Conservation (phyloP, 2,797 vertebrate genomes). For the Sitta carolinensis region DNA sequence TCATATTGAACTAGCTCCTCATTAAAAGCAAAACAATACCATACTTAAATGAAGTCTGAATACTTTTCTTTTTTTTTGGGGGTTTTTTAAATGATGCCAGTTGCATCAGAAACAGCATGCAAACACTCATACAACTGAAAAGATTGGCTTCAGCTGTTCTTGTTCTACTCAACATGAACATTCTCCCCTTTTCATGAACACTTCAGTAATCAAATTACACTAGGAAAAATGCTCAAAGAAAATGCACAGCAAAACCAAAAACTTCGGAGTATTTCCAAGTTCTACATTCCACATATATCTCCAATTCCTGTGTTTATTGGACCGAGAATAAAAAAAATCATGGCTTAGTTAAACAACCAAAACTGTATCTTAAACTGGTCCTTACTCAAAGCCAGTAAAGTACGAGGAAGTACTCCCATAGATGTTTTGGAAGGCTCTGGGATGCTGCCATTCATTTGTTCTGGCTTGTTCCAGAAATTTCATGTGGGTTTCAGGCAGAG, state of each 20-base stretch:
- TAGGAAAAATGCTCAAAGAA: background rate
- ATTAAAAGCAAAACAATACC: background rate
- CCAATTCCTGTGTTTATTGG: background rate
- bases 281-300: background rate
- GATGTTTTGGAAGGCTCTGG: background rate
- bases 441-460: background rate
- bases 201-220: constrained; percentile 2
- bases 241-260: background rate
- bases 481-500: background rate
- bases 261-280: background rate
- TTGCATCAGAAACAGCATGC: background rate
- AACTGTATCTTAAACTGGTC: background rate
- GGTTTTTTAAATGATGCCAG: background rate
- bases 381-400: background rate
- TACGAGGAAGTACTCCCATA: background rate
- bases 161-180: background rate
- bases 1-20: background rate
- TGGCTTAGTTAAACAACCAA: background rate
- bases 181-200: background rate
- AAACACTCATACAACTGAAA: background rate
- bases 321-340: background rate
- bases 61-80: background rate
- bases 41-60: background rate
- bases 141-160: background rate
- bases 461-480: background rate